Evolutionary conservation across 2,113 vertebrate species (phyloP).

Genomic region (Falcunculus frontatus): DNA sequence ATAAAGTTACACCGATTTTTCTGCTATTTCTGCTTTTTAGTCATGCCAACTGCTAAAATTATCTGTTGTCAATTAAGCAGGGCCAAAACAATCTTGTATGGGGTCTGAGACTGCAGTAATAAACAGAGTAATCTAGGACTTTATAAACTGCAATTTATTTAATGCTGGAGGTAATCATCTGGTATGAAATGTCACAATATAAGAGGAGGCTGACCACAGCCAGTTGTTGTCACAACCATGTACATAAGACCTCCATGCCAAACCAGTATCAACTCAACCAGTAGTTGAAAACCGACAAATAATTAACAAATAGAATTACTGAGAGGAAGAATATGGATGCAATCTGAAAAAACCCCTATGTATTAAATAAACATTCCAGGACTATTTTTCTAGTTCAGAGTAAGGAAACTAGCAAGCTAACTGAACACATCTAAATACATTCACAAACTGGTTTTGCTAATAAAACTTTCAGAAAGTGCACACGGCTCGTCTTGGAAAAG

Average conservation of each 20-base stretch:
- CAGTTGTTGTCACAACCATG: neutral
- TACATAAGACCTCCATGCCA: neutral
- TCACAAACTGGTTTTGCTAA: neutral
- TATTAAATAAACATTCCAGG: neutral
- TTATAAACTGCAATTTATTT: neutral
- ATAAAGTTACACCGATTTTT: neutral
- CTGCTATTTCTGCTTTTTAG: neutral
- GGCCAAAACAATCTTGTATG: neutral
- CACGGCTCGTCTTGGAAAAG: neutral
- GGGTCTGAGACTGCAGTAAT: neutral
- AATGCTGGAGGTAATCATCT: neutral
- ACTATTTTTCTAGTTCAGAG: neutral
- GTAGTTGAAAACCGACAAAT: neutral
- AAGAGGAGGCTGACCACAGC: neutral
- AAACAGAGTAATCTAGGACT: neutral
- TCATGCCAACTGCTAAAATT: neutral
- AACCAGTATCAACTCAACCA: neutral
- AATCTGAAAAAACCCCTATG: neutral
- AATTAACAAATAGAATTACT: neutral
- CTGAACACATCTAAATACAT: neutral
- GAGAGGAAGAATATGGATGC: fast-evolving
- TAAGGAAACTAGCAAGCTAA: neutral
- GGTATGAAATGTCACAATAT: neutral
- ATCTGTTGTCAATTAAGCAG: neutral
- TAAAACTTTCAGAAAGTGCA: neutral